Base-by-base conservation (phyloP, 2,113 vertebrate species). In the Gadus chalcogrammus region DNA sequence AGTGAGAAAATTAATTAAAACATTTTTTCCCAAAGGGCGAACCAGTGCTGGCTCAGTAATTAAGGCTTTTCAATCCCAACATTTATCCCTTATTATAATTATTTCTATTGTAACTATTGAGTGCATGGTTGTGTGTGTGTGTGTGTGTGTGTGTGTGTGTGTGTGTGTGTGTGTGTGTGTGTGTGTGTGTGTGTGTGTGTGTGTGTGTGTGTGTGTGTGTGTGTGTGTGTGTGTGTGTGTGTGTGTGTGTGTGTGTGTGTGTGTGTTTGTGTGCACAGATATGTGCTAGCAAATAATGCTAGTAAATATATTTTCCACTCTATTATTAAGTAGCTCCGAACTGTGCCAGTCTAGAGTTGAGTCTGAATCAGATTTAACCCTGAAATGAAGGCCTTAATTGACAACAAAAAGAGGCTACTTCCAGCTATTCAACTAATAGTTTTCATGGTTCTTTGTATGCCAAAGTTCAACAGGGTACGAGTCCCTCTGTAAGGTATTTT, bases 1-100 rank as follows among this genome's bases (percentile, higher is more conserved):
- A 83, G 79, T 84, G 31, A 65, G 58, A 73, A 87, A 79, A 88
- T 89, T 88, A 88, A 91, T 92, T 87, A 84, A 82, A 88, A 82
- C 87, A 86, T 77, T 77, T 76, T 75, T 90, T 88, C 89, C 88
- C 64, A 35, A 84, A 87, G 90, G 83, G 61, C 28, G 70, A 79
- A 73, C 71, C 75, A 65, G 67, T 61, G 3, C 67, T 69, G 64
- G 70, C 80, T 81, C 79, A 65, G 65, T 90, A 87, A 91, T 91
- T 91, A 89, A 87, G 87, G 83, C 81, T 74, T 83, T 89, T 84
- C 73, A 75, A 71, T 67, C 75, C 70, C 82, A 84, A 85, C 84
- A 81, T 85, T 84, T 85, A 84, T 84, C 79, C 81, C 28, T 70
- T 79, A 76, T 83, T 78, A 83, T 86, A 84, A 86, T 91, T 85